Conservation (phyloP, 2,797 vertebrate genomes). For the Artibeus lituratus region DNA sequence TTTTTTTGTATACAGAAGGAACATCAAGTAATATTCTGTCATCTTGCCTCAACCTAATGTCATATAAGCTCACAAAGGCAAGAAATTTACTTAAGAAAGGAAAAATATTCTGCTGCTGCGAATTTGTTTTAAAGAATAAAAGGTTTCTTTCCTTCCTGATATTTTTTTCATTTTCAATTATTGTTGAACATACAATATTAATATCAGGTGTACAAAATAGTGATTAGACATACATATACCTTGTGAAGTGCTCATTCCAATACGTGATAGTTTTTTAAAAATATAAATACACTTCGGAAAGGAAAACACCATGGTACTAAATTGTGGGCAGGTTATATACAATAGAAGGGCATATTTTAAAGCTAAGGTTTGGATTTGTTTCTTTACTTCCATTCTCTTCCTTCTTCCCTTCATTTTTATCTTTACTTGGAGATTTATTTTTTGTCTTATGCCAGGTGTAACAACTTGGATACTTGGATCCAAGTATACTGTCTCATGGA, state of each 20-base stretch:
- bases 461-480: too few species aligned
- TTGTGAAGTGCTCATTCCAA: neutral
- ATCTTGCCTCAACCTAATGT: slow-evolving; percentile 14
- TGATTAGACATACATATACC: neutral
- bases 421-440: neutral
- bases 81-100: neutral
- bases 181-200: neutral
- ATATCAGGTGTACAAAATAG: neutral
- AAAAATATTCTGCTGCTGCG: neutral
- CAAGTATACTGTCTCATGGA: neutral
- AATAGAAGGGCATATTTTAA: neutral
- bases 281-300: neutral
- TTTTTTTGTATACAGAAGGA: neutral
- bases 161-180: neutral
- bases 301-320: neutral
- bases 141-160: neutral
- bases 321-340: neutral
- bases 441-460: neutral
- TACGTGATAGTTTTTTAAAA: neutral
- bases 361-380: neutral
- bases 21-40: neutral
- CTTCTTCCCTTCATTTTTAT: neutral
- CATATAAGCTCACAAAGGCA: neutral
- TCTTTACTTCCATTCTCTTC: neutral
- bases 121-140: neutral